phyloP scores from a whole-genome alignment of 2,888 invertebrate genomes.

The Melieria omissa region DNA sequence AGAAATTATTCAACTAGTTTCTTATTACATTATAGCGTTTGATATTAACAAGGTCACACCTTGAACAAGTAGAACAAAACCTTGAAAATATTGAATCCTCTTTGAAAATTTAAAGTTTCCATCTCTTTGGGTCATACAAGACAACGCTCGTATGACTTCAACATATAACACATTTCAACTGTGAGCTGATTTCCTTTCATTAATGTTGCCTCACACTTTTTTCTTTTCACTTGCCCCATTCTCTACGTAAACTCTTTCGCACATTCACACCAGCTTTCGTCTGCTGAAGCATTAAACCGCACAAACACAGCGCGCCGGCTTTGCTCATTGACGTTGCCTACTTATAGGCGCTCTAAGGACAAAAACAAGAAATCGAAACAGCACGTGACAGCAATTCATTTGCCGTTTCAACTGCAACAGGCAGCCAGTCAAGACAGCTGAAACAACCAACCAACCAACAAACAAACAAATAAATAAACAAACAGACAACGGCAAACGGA shows the following conservation, averaged over 20 bases:
- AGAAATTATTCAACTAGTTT: too few species aligned
- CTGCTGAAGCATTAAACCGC: background rate
- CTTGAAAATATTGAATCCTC: too few species aligned
- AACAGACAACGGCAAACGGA: background rate
- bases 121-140: too few species aligned
- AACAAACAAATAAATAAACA: background rate
- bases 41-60: too few species aligned
- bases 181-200: too few species aligned
- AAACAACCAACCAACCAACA: too few species aligned
- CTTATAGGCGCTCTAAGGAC: constrained; percentile 13
- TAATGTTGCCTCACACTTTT: background rate
- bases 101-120: too few species aligned
- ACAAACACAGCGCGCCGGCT: background rate
- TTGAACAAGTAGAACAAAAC: too few species aligned
- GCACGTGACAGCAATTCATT: constrained; percentile 23
- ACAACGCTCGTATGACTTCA: too few species aligned
- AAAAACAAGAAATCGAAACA: background rate
- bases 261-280: background rate
- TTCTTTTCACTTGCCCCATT: constrained; percentile 1
- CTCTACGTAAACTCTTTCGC: background rate
- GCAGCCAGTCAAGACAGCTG: constrained; percentile 12
- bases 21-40: too few species aligned
- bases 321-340: constrained; percentile 11
- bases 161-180: too few species aligned
- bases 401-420: constrained; percentile 26